These are phyloP conservation scores for Urocynchramus pylzowi DNA, from an alignment of 2,113 vertebrate genomes.

Conservation along the genomic window DNA sequence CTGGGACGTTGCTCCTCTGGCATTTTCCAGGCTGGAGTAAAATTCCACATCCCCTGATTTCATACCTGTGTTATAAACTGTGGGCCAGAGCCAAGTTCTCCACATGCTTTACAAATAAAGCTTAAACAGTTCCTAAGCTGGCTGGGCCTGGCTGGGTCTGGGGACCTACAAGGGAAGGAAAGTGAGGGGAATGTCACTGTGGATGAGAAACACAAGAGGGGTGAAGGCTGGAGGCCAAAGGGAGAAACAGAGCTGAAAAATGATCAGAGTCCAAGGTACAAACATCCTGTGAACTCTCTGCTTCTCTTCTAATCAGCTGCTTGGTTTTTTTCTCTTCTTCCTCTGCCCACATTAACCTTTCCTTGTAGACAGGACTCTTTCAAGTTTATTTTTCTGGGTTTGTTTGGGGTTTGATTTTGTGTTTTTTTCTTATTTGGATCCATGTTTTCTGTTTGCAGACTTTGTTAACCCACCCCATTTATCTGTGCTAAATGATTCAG, in stretches of 20 bases:
- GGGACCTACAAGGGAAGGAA: not conserved
- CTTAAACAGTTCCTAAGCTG: not conserved
- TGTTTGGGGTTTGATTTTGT: not conserved
- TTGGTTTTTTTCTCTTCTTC: not conserved
- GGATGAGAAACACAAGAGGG: not conserved
- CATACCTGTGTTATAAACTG: not conserved
- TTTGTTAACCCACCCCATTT: not conserved
- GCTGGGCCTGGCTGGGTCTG: not conserved
- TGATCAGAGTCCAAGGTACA: not conserved
- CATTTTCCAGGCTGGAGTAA: not conserved
- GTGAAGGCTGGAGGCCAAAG: not conserved
- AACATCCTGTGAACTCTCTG: not conserved
- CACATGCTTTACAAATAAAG: accelerated
- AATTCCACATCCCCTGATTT: not conserved
- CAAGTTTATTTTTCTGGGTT: not conserved
- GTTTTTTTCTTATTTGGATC: not conserved
- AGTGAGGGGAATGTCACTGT: not conserved
- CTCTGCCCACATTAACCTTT: not conserved
- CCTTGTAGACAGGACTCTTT: not conserved
- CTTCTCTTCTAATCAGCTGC: not conserved
- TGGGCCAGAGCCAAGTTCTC: not conserved
- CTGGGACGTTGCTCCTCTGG: not conserved
- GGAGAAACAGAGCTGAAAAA: not conserved
- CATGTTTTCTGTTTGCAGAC: not conserved
- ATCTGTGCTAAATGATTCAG: not conserved